These are phyloP conservation scores for Germaria angustata DNA, from an alignment of 2,888 invertebrate species.

Conservation along the genomic window DNA sequence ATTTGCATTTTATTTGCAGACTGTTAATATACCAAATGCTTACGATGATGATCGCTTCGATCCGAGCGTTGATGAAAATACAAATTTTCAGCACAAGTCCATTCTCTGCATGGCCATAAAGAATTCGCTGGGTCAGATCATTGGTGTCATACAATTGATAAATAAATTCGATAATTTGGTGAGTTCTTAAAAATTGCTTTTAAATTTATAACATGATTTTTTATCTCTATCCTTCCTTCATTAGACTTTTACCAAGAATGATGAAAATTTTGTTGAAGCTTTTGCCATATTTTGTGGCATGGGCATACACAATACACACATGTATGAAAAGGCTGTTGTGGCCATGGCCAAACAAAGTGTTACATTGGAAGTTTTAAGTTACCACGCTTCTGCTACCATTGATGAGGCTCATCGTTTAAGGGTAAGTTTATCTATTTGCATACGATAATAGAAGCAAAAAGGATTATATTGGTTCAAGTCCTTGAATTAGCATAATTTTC, in stretches of 20 bases:
- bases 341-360: constrained; percentile 98
- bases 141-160: constrained; percentile 94
- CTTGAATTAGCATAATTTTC: constrained; percentile 36
- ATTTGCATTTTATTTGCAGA: constrained; percentile 81
- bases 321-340: constrained; percentile 97
- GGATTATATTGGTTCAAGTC: background rate
- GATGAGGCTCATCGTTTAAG: constrained; percentile 93
- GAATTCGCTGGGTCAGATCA: constrained; percentile 93
- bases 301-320: constrained; percentile 98
- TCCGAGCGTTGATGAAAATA: constrained; percentile 90
- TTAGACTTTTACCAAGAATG: constrained; percentile 92
- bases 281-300: constrained; percentile 98
- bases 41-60: constrained; percentile 94
- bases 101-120: constrained; percentile 98
- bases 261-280: constrained; percentile 97
- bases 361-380: constrained; percentile 94
- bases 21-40: constrained; percentile 94
- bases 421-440: constrained; percentile 82
- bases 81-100: constrained; percentile 91
- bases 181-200: constrained; percentile 68
- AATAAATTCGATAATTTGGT: constrained; percentile 94
- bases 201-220: background rate
- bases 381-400: constrained; percentile 94
- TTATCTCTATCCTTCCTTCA: background rate
- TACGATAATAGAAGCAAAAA: background rate